Base-by-base conservation (phyloP, 2,113 vertebrate genomes). In the Burhinus bistriatus region DNA sequence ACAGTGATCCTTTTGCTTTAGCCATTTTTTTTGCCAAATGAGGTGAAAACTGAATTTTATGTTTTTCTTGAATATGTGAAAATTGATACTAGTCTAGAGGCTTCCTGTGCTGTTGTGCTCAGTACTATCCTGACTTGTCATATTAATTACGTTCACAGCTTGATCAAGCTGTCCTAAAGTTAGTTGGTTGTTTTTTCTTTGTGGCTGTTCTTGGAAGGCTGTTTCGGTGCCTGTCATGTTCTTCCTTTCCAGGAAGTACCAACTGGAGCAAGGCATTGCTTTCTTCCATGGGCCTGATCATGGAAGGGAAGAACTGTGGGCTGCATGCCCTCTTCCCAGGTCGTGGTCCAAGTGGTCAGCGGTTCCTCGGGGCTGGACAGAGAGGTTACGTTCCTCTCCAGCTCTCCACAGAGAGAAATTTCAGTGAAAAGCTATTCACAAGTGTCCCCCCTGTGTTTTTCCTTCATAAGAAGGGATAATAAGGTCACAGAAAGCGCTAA, bases 261-360 rank as follows among this genome's bases (percentile, higher is more conserved):
- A 15, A 0, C 9, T 0, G 2, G 19, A 54, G 45, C 25, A 18
- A 13, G 21, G 42, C 40, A 4, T 44, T 4, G 2, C 30, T 30
- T 12, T 57, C 30, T 62, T 69, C 49, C 64, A 3, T 1, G 16
- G 51, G 51, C 25, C 6, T n/a, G 20, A 72, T 21, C 0, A 2
- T 77, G 78, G 30, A 40, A 78, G 65, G 42, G 42, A 32, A 73
- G 42, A 52, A 52, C 32, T 1, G 8, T n/a, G 75, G 30, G 34
- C 77, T 70, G 8, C 8, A 8, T 17, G 55, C 30, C 34, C 51
- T 15, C 70, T 82, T 61, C 42, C 58, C 40, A 38, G 54, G 40
- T 40, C 6, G 0, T 16, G 11, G 51, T 64, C 29, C 47, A 45
- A 7, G 32, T 12, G 22, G 9, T 55, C 34, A 11, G n/a, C 1